phyloP scores from a whole-genome alignment of 2,113 vertebrate species.

The Etia nguti region DNA sequence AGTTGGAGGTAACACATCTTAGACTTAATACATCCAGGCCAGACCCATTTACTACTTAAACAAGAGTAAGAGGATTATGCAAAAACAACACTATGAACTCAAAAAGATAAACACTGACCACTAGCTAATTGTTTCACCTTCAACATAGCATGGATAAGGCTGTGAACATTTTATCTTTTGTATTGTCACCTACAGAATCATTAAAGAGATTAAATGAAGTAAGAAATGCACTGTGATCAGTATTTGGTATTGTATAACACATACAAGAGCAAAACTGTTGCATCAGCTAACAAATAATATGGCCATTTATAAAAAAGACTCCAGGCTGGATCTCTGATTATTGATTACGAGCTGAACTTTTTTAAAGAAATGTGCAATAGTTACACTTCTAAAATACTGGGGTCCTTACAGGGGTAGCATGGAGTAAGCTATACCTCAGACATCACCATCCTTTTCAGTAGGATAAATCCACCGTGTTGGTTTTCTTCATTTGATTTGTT shows the following conservation, averaged over 20 bases:
- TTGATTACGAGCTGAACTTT: neutral
- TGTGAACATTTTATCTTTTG: neutral
- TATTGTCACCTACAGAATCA: neutral
- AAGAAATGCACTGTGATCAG: neutral
- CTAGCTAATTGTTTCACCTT: neutral
- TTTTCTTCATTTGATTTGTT: neutral
- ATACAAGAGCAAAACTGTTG: neutral
- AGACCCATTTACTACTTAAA: conserved; percentile 18
- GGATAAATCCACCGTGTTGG: neutral
- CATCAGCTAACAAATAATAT: neutral
- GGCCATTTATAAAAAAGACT: neutral
- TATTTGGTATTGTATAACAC: neutral
- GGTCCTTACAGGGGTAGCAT: neutral
- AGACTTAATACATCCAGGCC: neutral
- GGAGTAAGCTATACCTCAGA: neutral
- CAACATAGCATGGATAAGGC: neutral
- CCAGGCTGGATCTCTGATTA: neutral
- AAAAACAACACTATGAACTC: neutral
- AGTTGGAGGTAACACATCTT: neutral
- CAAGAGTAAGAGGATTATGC: neutral
- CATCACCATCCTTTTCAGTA: neutral
- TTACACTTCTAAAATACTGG: neutral
- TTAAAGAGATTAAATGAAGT: neutral
- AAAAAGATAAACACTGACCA: neutral
- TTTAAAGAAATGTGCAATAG: neutral